Percentiles rank a stretch among this genome's conserved stretches.
Conservation (phyloP, 2,888 invertebrate species). For the Phlogophora meticulosa region DNA sequence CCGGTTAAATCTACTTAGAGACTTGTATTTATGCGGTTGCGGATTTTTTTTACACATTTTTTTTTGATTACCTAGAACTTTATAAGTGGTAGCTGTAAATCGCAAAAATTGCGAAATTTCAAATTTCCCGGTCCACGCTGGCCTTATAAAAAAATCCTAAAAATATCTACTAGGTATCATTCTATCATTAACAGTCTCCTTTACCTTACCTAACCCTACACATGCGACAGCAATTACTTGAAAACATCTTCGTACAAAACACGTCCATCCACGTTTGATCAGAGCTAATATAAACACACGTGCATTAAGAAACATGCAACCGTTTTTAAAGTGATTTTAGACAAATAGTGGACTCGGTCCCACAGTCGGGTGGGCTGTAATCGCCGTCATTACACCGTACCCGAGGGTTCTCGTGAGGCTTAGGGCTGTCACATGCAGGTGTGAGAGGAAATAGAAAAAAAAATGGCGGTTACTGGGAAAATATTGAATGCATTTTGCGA, state of each 20-base stretch:
- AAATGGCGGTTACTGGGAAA: neutral
- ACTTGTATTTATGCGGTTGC: too few relatives aligned
- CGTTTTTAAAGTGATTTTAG: slow-evolving; percentile 63
- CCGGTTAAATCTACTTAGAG: too few relatives aligned
- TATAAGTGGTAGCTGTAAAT: too few relatives aligned
- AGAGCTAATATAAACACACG: slow-evolving; percentile 43
- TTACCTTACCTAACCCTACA: neutral
- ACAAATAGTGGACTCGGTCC: slow-evolving; percentile 67
- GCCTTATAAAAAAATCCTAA: too few relatives aligned
- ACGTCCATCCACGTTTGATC: slow-evolving; percentile 36
- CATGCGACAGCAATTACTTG: slow-evolving; percentile 18
- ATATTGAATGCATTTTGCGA: neutral
- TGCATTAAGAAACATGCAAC: slow-evolving; percentile 53
- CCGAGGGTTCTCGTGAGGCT: slow-evolving; percentile 77
- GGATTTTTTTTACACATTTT: too few relatives aligned
- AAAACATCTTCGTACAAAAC: slow-evolving; percentile 12
- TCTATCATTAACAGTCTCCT: too few relatives aligned
- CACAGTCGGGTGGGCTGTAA: slow-evolving; percentile 80
- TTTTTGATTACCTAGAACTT: too few relatives aligned
- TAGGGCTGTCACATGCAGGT: slow-evolving; percentile 61
- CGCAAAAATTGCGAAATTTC: too few relatives aligned
- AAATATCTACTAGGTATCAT: too few relatives aligned
- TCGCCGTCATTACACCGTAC: slow-evolving; percentile 75
- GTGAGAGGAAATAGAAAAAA: neutral
- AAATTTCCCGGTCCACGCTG: too few relatives aligned